Base-by-base conservation (phyloP, 2,797 vertebrate species). In the Manis pentadactyla region DNA sequence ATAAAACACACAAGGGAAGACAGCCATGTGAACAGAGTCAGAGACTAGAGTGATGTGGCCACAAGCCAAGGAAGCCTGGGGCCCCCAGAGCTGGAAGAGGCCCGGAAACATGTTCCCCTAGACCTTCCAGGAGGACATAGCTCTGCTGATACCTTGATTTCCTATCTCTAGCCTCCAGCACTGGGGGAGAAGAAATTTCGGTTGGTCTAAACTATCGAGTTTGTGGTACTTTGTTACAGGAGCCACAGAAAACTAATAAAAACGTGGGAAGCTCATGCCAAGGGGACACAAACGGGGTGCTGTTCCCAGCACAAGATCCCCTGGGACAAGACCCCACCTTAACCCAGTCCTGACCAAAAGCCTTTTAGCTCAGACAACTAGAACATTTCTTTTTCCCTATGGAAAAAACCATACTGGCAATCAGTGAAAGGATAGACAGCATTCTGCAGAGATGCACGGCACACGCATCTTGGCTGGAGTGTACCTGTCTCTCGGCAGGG, bases 1-100 rank as follows among this genome's bases (percentile, higher is more conserved):
- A 61, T 87, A 77, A 90, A 91, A 92, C 51, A 92, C 18, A 31
- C 18, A 55, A 79, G 34, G 79, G 63, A 66, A 83, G 86, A 84
- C n/a, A 68, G 39, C 13, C 49, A 51, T 13, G 21, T 66, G 61
- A 69, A 77, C 5, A 21, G 75, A 71, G 53, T 25, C n/a, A 95
- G 61, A 91, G 42, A 55, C 5, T 71, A 4, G 31, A 89, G 31
- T 29, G 79, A 49, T 53, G 2, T 5, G 31, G 55, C 53, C 77
- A 55, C 29, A 71, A 89, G 34, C 25, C 51, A 74, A 61, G 42
- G 42, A 77, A 46, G 27, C 25, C 39, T 59, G n/a, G 29, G 37
- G 55, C 25, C n/a, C 42, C 53, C 63, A n/a, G 75, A 88, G 39
- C 59, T 53, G 19, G 34, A 37, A 46, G 73, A 90, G 63, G n/a